Evolutionary conservation across 2,113 vertebrate genomes (phyloP).

Genomic region (Cavia aperea): DNA sequence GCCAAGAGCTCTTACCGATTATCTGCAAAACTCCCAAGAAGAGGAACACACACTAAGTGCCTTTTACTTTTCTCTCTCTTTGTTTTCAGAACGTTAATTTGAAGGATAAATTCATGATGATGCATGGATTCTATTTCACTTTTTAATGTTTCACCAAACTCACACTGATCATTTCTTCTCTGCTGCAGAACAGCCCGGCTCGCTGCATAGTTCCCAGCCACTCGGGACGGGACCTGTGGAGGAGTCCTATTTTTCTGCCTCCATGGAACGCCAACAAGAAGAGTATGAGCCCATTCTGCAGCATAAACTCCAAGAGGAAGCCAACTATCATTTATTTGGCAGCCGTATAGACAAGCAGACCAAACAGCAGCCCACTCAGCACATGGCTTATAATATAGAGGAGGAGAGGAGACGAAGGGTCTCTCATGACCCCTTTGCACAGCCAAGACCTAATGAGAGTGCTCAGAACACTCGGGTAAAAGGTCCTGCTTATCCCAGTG

Average conservation of each 20-base stretch:
- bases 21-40: background rate
- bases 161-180: background rate
- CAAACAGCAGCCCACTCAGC: background rate
- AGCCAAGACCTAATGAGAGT: conserved; percentile 60
- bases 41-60: background rate
- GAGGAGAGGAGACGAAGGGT: conserved; percentile 71
- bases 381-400: conserved; percentile 14
- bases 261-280: conserved; percentile 69
- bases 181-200: conserved; percentile 81
- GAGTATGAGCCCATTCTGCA: conserved; percentile 76
- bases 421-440: conserved; percentile 62
- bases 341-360: conserved; percentile 68
- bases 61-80: background rate
- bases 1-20: background rate
- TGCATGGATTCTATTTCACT: background rate
- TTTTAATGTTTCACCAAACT: background rate
- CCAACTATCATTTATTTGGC: conserved; percentile 84
- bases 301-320: conserved; percentile 84
- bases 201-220: conserved; percentile 84
- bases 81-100: background rate
- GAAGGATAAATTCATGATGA: background rate
- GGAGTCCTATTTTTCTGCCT: conserved; percentile 61
- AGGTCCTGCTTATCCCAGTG: background rate
- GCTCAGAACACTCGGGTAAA: conserved; percentile 47
- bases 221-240: conserved; percentile 53